These are phyloP conservation scores for Stenodera caucasica DNA, from an alignment of 2,888 invertebrate genomes.

Conservation along the genomic window DNA sequence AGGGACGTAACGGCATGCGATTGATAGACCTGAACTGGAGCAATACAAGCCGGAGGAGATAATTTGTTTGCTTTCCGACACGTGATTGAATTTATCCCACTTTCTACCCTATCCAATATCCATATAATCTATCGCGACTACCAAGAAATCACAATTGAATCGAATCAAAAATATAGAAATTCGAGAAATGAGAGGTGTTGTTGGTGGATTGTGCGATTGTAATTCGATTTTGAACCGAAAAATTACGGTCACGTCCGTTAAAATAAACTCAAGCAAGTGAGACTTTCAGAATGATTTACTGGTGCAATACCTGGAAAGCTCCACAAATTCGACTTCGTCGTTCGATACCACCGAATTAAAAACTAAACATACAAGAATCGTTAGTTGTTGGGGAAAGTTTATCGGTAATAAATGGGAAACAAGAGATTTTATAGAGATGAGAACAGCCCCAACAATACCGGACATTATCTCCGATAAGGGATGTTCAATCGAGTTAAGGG, in stretches of 20 bases:
- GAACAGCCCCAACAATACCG: too few species aligned
- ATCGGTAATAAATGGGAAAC: too few species aligned
- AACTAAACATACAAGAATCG: too few species aligned
- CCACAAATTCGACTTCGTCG: constrained; percentile 8
- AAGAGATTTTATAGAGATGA: too few species aligned
- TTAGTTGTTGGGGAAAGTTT: too few species aligned
- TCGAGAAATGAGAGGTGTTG: too few species aligned
- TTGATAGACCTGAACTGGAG: not conserved
- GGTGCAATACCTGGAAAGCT: constrained; percentile 21
- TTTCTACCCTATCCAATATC: too few species aligned
- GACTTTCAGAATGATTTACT: constrained; percentile 24
- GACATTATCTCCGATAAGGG: too few species aligned
- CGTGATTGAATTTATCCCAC: not conserved
- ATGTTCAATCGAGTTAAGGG: not conserved
- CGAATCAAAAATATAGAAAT: not conserved
- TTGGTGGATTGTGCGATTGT: not conserved
- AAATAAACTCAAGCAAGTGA: too few species aligned
- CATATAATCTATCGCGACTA: not conserved
- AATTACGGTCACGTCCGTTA: not conserved
- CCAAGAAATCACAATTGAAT: not conserved
- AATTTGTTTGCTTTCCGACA: not conserved
- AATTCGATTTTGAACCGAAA: not conserved
- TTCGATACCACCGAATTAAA: too few species aligned
- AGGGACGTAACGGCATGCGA: not conserved
- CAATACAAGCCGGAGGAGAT: not conserved